Evolutionary conservation across 1,140 invertebrate genomes (phyloP).

Genomic region (Tetragonula clypearis): DNA sequence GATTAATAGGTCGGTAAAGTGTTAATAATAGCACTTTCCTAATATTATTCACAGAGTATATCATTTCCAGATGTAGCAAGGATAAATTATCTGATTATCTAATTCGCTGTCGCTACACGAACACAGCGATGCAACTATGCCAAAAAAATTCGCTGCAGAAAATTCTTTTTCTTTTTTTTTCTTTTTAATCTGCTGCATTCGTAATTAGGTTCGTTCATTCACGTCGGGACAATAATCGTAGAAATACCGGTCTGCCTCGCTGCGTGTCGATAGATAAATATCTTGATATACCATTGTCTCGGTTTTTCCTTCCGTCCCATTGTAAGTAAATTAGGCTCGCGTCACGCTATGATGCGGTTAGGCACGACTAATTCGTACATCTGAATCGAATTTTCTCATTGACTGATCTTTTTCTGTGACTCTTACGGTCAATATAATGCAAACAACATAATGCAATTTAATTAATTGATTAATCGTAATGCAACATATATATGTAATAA

Average conservation of each 20-base stretch:
- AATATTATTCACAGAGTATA: too few species aligned
- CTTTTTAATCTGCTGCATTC: conserved; percentile 1
- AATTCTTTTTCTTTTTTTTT: not conserved
- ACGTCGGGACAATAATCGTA: conserved; percentile 22
- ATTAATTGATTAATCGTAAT: too few species aligned
- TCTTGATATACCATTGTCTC: conserved; percentile 32
- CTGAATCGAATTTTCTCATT: not conserved
- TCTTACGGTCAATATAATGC: not conserved
- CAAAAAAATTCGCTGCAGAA: not conserved
- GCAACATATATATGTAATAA: too few species aligned
- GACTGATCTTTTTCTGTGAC: not conserved
- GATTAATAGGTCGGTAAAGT: too few species aligned
- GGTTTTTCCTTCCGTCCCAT: conserved; percentile 22
- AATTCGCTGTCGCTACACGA: not conserved
- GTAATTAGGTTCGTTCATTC: conserved; percentile 32
- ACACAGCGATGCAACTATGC: too few species aligned
- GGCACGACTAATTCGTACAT: conserved; percentile 41
- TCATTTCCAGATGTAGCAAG: not conserved
- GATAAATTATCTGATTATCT: not conserved
- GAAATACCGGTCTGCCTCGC: not conserved
- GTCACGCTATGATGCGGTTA: conserved; percentile 26
- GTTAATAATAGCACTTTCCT: too few species aligned
- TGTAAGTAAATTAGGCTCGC: conserved; percentile 50
- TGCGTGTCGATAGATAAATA: conserved; percentile 26
- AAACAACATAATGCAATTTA: not conserved